These are phyloP conservation scores for Baronia brevicornis DNA, from an alignment of 2,888 invertebrate genomes.

Conservation along the genomic window DNA sequence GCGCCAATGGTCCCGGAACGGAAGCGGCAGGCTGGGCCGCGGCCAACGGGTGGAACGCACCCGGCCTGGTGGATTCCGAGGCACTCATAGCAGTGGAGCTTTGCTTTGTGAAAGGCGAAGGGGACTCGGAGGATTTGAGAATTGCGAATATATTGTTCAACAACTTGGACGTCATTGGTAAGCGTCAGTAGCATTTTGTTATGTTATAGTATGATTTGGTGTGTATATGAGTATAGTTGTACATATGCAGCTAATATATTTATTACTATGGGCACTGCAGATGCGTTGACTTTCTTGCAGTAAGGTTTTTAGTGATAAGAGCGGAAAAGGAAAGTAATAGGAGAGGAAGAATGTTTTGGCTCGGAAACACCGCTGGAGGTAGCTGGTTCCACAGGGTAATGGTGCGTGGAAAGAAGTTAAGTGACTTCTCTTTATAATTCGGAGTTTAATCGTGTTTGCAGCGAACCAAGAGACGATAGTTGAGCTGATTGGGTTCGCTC, in stretches of 20 bases:
- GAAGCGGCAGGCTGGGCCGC: constrained; percentile 73
- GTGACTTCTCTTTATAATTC: no score
- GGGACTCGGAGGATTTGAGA: constrained; percentile 74
- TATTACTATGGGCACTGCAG: no score
- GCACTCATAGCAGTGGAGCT: constrained; percentile 81
- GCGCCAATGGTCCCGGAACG: constrained; percentile 47
- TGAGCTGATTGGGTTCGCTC: constrained; percentile 91
- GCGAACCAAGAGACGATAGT: constrained; percentile 97
- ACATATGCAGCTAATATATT: no score
- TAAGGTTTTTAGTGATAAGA: no score
- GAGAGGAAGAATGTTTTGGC: no score
- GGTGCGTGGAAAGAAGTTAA: no score
- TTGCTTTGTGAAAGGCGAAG: constrained; percentile 59
- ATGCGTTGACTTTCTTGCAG: no score
- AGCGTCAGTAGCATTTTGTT: constrained; percentile 31
- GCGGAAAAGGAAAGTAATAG: no score
- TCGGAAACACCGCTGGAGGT: no score
- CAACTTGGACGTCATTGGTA: constrained; percentile 94
- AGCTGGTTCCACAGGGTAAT: no score
- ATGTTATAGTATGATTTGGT: neutral
- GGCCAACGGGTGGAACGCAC: constrained; percentile 76
- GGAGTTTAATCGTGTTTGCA: constrained; percentile 48
- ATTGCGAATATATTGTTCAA: constrained; percentile 94
- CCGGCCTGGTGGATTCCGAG: constrained; percentile 88
- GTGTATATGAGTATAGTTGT: no score